Evolutionary conservation across 23 tunicate genomes (phyloP).

Genomic region (Halocynthia aurantium): DNA sequence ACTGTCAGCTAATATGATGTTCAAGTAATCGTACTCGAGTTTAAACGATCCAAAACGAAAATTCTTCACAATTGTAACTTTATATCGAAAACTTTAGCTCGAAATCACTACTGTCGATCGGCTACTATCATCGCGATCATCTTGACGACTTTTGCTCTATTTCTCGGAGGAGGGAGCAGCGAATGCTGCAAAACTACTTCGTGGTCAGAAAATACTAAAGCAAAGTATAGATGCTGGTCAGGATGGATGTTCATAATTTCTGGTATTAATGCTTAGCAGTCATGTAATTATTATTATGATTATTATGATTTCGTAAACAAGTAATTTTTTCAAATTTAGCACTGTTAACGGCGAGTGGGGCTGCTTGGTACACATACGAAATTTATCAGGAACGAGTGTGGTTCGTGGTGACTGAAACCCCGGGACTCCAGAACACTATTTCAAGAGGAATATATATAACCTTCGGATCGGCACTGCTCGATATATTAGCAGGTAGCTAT

Average conservation of each 20-base stretch:
- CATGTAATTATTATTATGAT: neutral
- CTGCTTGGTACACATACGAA: conserved; percentile 39
- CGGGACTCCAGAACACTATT: conserved; percentile 47
- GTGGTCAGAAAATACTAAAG: conserved; percentile 9
- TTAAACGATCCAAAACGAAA: too few relatives aligned
- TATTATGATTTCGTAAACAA: neutral
- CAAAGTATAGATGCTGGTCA: conserved; percentile 3
- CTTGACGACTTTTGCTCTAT: conserved; percentile 22
- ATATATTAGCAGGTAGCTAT: conserved; percentile 29
- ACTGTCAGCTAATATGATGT: too few relatives aligned
- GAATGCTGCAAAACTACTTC: conserved; percentile 27
- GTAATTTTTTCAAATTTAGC: neutral
- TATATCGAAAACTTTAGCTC: conserved; percentile 19
- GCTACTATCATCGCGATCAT: conserved; percentile 31
- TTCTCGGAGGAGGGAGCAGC: conserved; percentile 41
- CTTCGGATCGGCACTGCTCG: conserved; percentile 25
- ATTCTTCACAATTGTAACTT: too few relatives aligned
- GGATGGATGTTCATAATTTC: conserved; percentile 37
- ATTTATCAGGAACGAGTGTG: conserved; percentile 38
- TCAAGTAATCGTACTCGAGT: too few relatives aligned
- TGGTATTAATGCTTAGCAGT: conserved; percentile 4
- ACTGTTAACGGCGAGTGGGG: conserved; percentile 38
- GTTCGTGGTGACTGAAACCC: conserved; percentile 19
- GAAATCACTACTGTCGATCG: conserved; percentile 54
- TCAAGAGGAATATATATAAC: conserved; percentile 45